These are phyloP conservation scores for Kobus ellipsiprymnus DNA, from an alignment of 2,113 vertebrate species.

Conservation along the genomic window DNA sequence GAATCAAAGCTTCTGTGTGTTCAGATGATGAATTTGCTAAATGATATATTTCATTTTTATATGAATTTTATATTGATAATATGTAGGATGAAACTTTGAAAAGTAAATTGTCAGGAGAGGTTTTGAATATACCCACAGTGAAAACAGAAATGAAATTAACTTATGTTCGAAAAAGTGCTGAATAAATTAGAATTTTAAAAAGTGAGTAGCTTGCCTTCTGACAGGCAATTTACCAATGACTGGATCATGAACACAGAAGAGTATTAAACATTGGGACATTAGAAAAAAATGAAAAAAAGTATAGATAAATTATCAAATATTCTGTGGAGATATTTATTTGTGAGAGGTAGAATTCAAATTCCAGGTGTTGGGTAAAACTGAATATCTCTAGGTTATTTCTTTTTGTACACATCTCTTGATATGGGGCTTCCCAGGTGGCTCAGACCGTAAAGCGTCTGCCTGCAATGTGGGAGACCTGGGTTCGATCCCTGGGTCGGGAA, in stretches of 20 bases:
- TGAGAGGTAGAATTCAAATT: not conserved
- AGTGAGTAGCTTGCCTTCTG: not conserved
- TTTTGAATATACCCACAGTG: conserved; percentile 48
- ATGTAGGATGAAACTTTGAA: not conserved
- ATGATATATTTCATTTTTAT: not conserved
- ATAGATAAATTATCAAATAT: not conserved
- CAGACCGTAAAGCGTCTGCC: not conserved
- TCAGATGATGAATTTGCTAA: conserved; percentile 36
- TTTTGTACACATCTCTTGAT: conserved; percentile 52
- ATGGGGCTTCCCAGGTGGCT: not conserved
- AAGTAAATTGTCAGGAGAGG: not conserved
- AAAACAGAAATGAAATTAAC: conserved; percentile 21
- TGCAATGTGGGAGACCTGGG: not conserved
- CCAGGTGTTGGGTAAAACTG: not conserved
- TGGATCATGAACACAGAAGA: not conserved
- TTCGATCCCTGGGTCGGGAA: not conserved
- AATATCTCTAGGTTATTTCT: not conserved
- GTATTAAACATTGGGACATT: conserved; percentile 30
- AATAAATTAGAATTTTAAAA: not conserved
- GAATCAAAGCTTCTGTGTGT: not conserved
- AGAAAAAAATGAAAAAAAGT: not conserved
- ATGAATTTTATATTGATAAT: conserved; percentile 52
- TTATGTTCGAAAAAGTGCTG: not conserved
- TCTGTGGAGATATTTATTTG: not conserved
- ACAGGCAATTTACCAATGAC: not conserved